Base-by-base conservation (phyloP, 2,888 invertebrate species). In the Pseudeuparius sepicola region DNA sequence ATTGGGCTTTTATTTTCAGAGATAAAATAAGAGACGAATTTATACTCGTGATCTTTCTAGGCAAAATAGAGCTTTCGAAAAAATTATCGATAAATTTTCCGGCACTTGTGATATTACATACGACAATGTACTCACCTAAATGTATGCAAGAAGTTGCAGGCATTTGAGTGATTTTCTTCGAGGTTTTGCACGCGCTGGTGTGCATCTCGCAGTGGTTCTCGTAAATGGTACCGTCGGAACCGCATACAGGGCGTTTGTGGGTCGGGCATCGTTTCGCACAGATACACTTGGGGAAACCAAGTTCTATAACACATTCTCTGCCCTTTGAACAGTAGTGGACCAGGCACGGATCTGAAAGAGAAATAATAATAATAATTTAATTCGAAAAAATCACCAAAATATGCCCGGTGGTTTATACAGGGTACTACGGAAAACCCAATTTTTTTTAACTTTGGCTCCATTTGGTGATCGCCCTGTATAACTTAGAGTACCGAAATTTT, bases 201-300 rank as follows among this genome's bases (percentile, higher is more conserved):
- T 77, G 76, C 18, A 78, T 63, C 49, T 77, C 75, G 56, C 78
- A 78, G 55, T 77, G 77, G 57, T 74, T 78, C 29, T 69, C 66
- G 55, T 78, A 78, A 39, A 75, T 65, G 48, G 67, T 66, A n/a
- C 75, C 76, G 52, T 78, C 74, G 17, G 73, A 71, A 36, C 75
- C 78, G 50, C 78, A 78, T 32, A 78, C 73, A 23, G 70, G 61
- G 56, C 72, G 67, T 49, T 67, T 65, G 44, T 70, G 67, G 54
- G 41, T 66, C 62, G 56, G 73, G 71, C 75, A 75, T 44, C 65
- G 64, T 40, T 64, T 63, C 42, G 69, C 67, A 59, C 81, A 81
- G 30, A 73, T 65, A 57, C 81, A 81, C 33, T 67, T 59, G 10
- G 68, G 64, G 32, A 64, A 64, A 25, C 64, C 67, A 24, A 63